phyloP scores from a whole-genome alignment of 2,797 vertebrate species.

The Semaprochilodus insignis region DNA sequence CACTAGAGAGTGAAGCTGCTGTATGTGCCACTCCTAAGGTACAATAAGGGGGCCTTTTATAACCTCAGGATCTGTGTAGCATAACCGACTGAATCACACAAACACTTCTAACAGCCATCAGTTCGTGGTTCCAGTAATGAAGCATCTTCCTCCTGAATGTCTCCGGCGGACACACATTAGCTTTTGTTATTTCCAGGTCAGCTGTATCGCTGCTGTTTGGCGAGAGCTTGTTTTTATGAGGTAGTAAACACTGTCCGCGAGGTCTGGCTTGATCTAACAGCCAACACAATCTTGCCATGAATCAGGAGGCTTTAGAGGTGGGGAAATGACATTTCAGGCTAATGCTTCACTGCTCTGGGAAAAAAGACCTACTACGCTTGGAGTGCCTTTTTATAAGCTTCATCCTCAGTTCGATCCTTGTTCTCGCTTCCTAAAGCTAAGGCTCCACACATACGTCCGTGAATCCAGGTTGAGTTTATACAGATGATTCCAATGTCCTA shows the following conservation, averaged over 20 bases:
- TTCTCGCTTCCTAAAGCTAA: not conserved
- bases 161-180: constrained; percentile 18
- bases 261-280: constrained; percentile 68
- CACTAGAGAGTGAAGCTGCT: no score
- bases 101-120: not conserved
- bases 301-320: constrained; percentile 54
- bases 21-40: no score
- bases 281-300: constrained; percentile 67
- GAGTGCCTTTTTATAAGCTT: not conserved
- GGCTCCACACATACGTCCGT: not conserved
- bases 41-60: no score
- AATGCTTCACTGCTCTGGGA: constrained; percentile 26
- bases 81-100: not conserved
- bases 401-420: constrained; percentile 17
- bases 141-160: not conserved
- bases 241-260: constrained; percentile 72
- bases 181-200: constrained; percentile 64
- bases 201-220: constrained; percentile 57
- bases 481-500: not conserved
- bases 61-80: no score
- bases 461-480: not conserved
- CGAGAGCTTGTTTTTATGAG: constrained; percentile 66
- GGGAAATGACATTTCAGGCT: constrained; percentile 31
- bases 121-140: not conserved
- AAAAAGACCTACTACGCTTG: constrained; percentile 20